These are phyloP conservation scores for Phataginus tetradactyla DNA, from an alignment of 2,797 vertebrate genomes.

Conservation along the genomic window DNA sequence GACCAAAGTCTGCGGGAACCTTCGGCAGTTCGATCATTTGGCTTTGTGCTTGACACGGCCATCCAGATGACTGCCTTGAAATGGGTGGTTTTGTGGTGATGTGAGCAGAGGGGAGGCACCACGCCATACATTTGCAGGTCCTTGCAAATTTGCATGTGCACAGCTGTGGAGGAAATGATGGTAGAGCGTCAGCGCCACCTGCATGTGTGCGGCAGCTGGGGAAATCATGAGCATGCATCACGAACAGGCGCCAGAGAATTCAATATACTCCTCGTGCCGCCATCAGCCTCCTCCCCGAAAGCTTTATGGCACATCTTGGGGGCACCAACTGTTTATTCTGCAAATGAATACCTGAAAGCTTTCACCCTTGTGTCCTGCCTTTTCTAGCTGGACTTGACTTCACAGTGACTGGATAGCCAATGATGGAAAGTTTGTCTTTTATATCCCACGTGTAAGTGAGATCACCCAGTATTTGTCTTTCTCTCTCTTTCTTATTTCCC, in stretches of 20 bases:
- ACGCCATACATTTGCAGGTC: background rate
- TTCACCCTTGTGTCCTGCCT: background rate
- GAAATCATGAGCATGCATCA: background rate
- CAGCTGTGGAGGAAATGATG: background rate
- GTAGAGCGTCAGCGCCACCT: background rate
- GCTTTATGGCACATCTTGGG: background rate
- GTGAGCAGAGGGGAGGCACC: background rate
- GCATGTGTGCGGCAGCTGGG: too few species aligned
- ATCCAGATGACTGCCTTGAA: background rate
- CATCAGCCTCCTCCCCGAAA: accelerated
- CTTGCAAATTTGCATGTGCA: background rate
- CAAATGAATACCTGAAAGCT: background rate
- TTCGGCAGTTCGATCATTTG: too few species aligned
- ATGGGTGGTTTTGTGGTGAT: background rate
- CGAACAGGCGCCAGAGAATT: background rate
- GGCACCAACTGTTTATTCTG: background rate
- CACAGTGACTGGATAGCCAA: background rate
- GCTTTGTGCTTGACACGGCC: background rate
- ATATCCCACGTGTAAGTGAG: too few species aligned
- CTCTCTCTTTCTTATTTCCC: too few species aligned
- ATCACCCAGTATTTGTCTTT: too few species aligned
- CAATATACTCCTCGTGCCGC: background rate
- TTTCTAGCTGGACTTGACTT: background rate
- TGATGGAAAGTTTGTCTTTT: background rate
- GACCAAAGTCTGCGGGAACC: background rate